Evolutionary conservation across 1,140 invertebrate genomes (phyloP).

Genomic region (Coboldia fuscipes): DNA sequence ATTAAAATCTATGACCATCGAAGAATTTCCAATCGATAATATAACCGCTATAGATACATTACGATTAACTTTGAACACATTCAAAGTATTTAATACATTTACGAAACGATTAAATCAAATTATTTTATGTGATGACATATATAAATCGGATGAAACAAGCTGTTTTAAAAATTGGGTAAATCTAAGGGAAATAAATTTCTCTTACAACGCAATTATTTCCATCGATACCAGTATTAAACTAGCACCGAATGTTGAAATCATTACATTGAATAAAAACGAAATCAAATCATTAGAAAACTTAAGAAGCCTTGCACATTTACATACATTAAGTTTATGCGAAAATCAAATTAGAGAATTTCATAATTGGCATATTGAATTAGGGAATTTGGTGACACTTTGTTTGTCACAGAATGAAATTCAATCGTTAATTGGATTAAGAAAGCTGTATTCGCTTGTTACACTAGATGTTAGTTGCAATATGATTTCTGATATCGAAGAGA

Average conservation of each 20-base stretch:
- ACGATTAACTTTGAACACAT: constrained; percentile 36
- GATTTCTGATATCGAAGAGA: constrained; percentile 59
- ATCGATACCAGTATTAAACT: constrained; percentile 66
- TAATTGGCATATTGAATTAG: constrained; percentile 64
- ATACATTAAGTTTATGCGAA: constrained; percentile 51
- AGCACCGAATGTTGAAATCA: constrained; percentile 45
- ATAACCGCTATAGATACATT: constrained; percentile 39
- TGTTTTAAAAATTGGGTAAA: constrained; percentile 38
- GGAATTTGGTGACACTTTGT: constrained; percentile 73
- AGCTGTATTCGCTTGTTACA: constrained; percentile 63
- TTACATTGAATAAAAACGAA: constrained; percentile 57
- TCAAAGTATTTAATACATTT: constrained; percentile 36
- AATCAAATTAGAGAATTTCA: constrained; percentile 48
- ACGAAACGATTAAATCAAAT: constrained; percentile 41
- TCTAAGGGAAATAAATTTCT: constrained; percentile 48
- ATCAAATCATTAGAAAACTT: constrained; percentile 54
- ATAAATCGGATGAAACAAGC: constrained; percentile 27
- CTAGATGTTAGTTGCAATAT: constrained; percentile 73
- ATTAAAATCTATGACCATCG: constrained; percentile 35
- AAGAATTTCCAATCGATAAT: constrained; percentile 35
- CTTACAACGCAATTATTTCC: constrained; percentile 49
- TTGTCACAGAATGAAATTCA: constrained; percentile 68
- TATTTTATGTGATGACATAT: constrained; percentile 54
- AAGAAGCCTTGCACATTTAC: constrained; percentile 51
- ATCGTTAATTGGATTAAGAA: constrained; percentile 52